These are phyloP conservation scores for Callyntrura sp. DNA, from an alignment of 2,888 invertebrate genomes.

Conservation along the genomic window DNA sequence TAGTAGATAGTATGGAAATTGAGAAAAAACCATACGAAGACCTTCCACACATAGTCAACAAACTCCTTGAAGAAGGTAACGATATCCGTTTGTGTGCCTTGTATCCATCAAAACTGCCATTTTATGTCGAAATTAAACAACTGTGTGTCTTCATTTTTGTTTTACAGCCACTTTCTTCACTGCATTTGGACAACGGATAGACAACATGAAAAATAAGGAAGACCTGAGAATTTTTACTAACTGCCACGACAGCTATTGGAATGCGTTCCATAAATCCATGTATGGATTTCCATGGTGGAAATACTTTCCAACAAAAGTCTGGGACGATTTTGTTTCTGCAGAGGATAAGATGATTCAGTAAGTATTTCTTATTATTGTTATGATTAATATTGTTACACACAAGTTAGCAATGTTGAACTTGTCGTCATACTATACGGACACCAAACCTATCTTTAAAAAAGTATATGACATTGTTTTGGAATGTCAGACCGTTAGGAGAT, in stretches of 20 bases:
- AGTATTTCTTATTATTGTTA: not conserved
- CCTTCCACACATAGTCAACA: conserved; percentile 91
- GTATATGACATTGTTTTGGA: too few species aligned
- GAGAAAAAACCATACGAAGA: conserved; percentile 87
- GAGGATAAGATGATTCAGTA: conserved; percentile 92
- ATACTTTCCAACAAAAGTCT: conserved; percentile 90
- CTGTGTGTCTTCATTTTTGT: not conserved
- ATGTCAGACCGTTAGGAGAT: too few species aligned
- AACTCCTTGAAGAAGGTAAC: conserved; percentile 92
- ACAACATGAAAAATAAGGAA: conserved; percentile 86
- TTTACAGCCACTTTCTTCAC: conserved; percentile 87
- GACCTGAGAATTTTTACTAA: conserved; percentile 73
- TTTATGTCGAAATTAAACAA: too few species aligned
- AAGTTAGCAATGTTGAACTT: too few species aligned
- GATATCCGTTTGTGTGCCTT: too few species aligned
- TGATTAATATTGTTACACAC: too few species aligned
- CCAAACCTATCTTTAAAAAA: too few species aligned
- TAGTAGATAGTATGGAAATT: conserved; percentile 89
- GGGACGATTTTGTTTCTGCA: conserved; percentile 89
- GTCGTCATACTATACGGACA: too few species aligned
- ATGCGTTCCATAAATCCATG: conserved; percentile 80
- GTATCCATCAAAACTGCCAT: too few species aligned
- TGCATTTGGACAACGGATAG: conserved; percentile 85
- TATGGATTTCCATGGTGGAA: conserved; percentile 94
- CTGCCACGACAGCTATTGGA: conserved; percentile 78